Base-by-base conservation (phyloP, 2,113 vertebrate genomes). In the Carassius gibelio region DNA sequence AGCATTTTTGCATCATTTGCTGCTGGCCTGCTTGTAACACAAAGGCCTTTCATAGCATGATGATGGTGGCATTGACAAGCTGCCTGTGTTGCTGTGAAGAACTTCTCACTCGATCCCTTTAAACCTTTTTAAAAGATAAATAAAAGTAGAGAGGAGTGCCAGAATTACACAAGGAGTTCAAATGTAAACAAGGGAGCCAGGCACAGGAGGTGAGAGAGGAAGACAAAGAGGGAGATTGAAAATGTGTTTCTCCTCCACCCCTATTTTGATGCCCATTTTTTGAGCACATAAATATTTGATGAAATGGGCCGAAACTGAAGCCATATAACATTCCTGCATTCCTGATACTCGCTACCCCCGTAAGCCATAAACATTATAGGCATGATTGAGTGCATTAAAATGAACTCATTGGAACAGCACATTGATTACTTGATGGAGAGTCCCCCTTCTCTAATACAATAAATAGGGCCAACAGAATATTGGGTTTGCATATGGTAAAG, bases 311-410 rank as follows among this genome's bases (percentile, higher is more conserved):
- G 95, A 98, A 98, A 97, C 96, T 94, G 95, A 96, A 96, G 96
- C 96, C 95, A 97, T 96, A 97, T 97, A 98, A 97, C 96, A 97
- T 96, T 97, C 94, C 94, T 96, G 96, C 96, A 97, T 97, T 97
- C 96, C 96, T 95, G 96, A 97, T 96, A 95, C 95, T 93, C 95
- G 50, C 83, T 79, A 94, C 94, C 95, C 96, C 96, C 95, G 93
- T 96, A 95, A 98, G 96, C 97, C 96, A 97, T 96, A 94, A 97
- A 97, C 97, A 97, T 97, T 96, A 97, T 95, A 95, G 94, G 92
- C 94, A 95, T 96, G 96, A 99, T 98, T 97, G 96, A 97, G 95
- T 96, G 96, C 96, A 96, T 97, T 97, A 96, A 98, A 98, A 98
- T 97, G 96, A 98, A 97, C 96, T 96, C 95, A 95, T 97, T 97